Base-by-base conservation (phyloP, 2,797 vertebrate genomes). In the Manis pentadactyla region DNA sequence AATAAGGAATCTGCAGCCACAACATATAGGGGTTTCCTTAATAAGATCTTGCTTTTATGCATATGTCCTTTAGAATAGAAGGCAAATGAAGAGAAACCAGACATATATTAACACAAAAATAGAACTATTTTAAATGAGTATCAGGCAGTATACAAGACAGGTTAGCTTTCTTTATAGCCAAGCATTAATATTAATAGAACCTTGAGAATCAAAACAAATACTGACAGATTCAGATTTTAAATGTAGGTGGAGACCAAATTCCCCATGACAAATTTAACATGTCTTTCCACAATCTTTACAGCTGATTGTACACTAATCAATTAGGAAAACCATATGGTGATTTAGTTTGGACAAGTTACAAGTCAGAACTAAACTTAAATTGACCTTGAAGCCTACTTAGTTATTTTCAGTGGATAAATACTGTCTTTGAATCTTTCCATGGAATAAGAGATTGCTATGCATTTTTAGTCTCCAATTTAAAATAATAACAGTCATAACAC, bases 141-240 rank as follows among this genome's bases (percentile, higher is more conserved):
- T 49, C 74, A 91, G 74, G 94, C 49, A 82, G 25, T 78, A 94
- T 84, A 29, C 19, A 77, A 86, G 59, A 95, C 27, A 91, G n/a
- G 21, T 14, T 88, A 46, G 13, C 15, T 93, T 96, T 95, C 77
- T 94, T 94, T 81, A 79, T 11, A 95, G 61, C 12, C 87, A 81
- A 89, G 42, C 66, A 95, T 97, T 95, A 89, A 92, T 94, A 94
- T 93, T 96, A 95, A 94, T 68, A 61, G 87, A 93, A 91, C 27
- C 59, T 94, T 95, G 77, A 97, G 78, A 95, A 77, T 84, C 66
- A 71, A 59, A 97, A 92, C n/a, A 79, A 97, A 91, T 93, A 93
- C 42, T 83, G 78, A 96, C 73, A 92, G 42, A 82, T 87, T 87
- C 64, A 66, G 49, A 91, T 88, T 95, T 64, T 87, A 5, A 89